Base-by-base conservation (phyloP, 1,140 invertebrate genomes). In the Diachasmimorpha longicaudata region DNA sequence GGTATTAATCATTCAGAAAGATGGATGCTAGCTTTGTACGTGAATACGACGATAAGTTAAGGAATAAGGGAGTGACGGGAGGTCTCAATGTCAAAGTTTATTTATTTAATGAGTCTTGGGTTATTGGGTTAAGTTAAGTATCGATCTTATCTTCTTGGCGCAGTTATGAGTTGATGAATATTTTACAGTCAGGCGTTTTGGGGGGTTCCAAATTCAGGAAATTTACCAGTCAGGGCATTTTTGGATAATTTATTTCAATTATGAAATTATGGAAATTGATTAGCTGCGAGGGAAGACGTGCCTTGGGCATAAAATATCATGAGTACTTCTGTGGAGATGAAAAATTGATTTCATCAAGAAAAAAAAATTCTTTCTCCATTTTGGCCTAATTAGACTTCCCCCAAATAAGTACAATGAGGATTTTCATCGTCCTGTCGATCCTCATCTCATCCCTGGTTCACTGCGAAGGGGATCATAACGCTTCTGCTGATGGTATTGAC, bases 41-140 rank as follows among this genome's bases (percentile, higher is more conserved):
- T 25, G 44, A 21, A 63, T 66, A n/a, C 66, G 16, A 44, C 23
- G 55, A 67, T 67, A 42, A 66, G 58, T 73, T n/a, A 52, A 63
- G 23, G 55, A 73, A 73, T 31, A 63, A 66, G 19, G 13, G 37
- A 16, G n/a, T 5, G 52, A 10, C n/a, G n/a, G 44, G 11, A 46
- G 44, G 58, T 11, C 23, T 63, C 58, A 63, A 63, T 63, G 58
- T 31, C 58, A 63, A 14, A 31, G 19, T 1, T 52, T 63, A 63
- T 14, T 23, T 63, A 63, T 63, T 63, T 63, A 31, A 63, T 9
- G 19, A 25, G 58, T 63, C 58, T 52, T 16, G n/a, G 48, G n/a
- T 14, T 52, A 52, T n/a, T 52, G 11, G 48, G 0, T 52, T n/a
- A 52, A 52, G 48, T 52, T 52, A 19, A 10, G 44, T 19, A 52